Base-by-base conservation (phyloP, 2,113 vertebrate species). In the Circaetus cinerascens region DNA sequence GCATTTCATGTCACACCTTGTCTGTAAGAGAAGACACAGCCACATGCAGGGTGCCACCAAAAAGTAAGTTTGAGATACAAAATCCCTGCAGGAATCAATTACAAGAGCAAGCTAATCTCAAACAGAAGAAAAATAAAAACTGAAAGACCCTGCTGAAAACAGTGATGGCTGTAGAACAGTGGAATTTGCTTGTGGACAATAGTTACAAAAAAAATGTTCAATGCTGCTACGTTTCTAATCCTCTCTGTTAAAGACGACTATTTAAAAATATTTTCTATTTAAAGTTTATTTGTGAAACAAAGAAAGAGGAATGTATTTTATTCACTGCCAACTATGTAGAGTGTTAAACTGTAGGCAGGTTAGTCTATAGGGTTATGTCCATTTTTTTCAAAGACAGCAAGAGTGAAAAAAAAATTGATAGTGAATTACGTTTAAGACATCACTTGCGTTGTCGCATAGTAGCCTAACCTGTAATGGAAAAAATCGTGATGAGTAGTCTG, bases 11-110 rank as follows among this genome's bases (percentile, higher is more conserved):
- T n/a, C n/a, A n/a, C n/a, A n/a, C n/a, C n/a, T n/a, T n/a, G n/a
- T n/a, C n/a, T n/a, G n/a, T n/a, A n/a, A n/a, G n/a, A n/a, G n/a
- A n/a, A n/a, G n/a, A n/a, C n/a, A n/a, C n/a, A n/a, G n/a, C n/a
- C n/a, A n/a, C n/a, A n/a, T n/a, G n/a, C n/a, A n/a, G n/a, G n/a
- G n/a, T n/a, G n/a, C n/a, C n/a, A n/a, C n/a, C n/a, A n/a, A 85
- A 95, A 92, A 68, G n/a, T 25, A 87, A 74, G 25, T 53, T 48
- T 74, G 50, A 68, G 27, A 71, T 43, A 67, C 4, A 92, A 95
- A 94, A 79, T 86, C 74, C 73, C 73, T 95, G 20, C 57, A 92
- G 88, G 53, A 87, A 88, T 87, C 62, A 78, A 87, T 93, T 90
- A 76, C 13, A 59, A 71, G 57, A 90, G 55, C 51, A 88, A 80